Base-by-base conservation (phyloP, 2,113 vertebrate genomes). In the Daboia siamensis region DNA sequence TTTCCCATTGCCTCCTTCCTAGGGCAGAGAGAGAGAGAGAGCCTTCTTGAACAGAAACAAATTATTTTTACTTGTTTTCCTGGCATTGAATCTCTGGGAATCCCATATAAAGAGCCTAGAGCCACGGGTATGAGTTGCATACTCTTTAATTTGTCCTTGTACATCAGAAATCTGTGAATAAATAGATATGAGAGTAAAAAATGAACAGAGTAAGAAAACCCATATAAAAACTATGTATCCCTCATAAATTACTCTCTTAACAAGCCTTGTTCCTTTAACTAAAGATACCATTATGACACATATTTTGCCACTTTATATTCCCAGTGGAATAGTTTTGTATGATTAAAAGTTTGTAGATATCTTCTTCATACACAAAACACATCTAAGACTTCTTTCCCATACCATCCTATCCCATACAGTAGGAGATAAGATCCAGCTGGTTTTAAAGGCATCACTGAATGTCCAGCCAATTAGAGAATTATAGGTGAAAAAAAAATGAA, bases 401-500 rank as follows among this genome's bases (percentile, higher is more conserved):
- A 88, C 94, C 21, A 93, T 84, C 91, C 93, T 55, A 21, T 80
- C 93, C 94, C 95, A 7, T 11, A 0, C 85, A 95, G 97, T 39
- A 86, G 9, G 33, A 46, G 24, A 74, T 9, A n/a, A 97, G 94
- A 95, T 92, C 86, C 93, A 94, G 94, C 33, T 98, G 97, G 97
- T 98, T 98, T 95, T 98, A 95, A 97, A 97, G 96, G 91, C 93
- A 94, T 96, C 94, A 95, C 97, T 95, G 97, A 98, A 97, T 95
- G 96, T 97, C 97, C 97, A 98, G 98, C 98, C 98, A 97, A 97
- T 96, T 97, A 91, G 91, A 95, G 96, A 97, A 97, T 98, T 98
- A 97, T 98, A 98, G 97, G 97, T 98, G 95, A 96, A 94, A 84
- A 88, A 88, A 39, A 80, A 93, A 95, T 94, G 92, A 98, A 97